Evolutionary conservation across 2,797 vertebrate genomes (phyloP).

Genomic region (Triplophysa bombifrons): DNA sequence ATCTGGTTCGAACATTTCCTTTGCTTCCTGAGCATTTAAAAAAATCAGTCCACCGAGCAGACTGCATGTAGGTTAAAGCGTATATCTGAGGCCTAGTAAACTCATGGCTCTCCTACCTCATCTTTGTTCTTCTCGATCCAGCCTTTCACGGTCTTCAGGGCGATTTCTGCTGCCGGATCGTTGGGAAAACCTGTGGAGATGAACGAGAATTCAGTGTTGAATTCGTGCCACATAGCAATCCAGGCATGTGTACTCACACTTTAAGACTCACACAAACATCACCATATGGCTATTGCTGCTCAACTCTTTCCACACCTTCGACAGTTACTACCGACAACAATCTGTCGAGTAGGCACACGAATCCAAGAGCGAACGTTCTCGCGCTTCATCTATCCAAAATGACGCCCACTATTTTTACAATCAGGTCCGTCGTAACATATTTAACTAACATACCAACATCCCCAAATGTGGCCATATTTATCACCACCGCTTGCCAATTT

Average conservation of each 20-base stretch:
- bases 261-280: slow-evolving; percentile 31
- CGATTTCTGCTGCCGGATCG: slow-evolving; percentile 91
- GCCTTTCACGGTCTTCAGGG: slow-evolving; percentile 87
- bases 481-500: slow-evolving; percentile 47
- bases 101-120: slow-evolving; percentile 78
- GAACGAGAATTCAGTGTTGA: slow-evolving; percentile 43
- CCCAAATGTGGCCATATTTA: slow-evolving; percentile 45
- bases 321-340: slow-evolving; percentile 19
- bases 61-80: neutral
- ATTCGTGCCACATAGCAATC: neutral
- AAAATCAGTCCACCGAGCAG: neutral
- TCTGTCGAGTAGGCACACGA: slow-evolving; percentile 5
- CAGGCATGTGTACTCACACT: slow-evolving; percentile 35
- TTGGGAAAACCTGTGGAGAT: slow-evolving; percentile 90
- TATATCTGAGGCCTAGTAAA: neutral
- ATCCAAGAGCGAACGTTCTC: slow-evolving; percentile 32
- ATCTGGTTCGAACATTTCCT: slow-evolving; percentile 1
- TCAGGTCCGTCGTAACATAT: slow-evolving; percentile 24
- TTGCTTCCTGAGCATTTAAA: neutral
- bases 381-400: slow-evolving; percentile 35
- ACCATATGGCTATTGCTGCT: slow-evolving; percentile 9
- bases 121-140: slow-evolving; percentile 89
- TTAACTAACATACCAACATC: slow-evolving; percentile 17
- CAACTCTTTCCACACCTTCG: slow-evolving; percentile 12
- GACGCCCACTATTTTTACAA: slow-evolving; percentile 13